phyloP scores from a whole-genome alignment of 2,113 vertebrate genomes.

The Gymnogyps californianus region DNA sequence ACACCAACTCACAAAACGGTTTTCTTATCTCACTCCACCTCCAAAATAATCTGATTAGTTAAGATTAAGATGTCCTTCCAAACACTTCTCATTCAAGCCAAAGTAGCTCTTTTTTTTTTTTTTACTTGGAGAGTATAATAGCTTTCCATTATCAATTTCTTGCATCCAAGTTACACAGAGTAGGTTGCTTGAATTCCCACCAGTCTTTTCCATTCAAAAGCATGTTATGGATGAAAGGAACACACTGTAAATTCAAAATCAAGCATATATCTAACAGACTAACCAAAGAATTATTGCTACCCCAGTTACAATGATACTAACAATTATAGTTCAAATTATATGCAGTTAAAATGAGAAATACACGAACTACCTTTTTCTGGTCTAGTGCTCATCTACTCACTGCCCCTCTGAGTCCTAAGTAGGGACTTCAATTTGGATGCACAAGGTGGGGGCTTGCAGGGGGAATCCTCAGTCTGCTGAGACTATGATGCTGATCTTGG shows the following conservation, averaged over 20 bases:
- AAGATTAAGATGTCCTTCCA: not conserved
- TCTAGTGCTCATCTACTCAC: not conserved
- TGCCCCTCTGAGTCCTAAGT: not conserved
- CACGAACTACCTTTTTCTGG: fast-evolving
- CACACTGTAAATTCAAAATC: not conserved
- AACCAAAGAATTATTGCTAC: not conserved
- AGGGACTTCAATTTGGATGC: not conserved
- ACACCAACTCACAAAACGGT: not conserved
- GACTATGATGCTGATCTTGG: not conserved
- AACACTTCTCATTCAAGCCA: not conserved
- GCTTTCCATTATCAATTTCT: not conserved
- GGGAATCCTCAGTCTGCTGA: not conserved
- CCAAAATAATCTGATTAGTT: not conserved
- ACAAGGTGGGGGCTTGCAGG: fast-evolving
- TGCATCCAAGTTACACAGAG: not conserved
- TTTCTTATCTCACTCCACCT: not conserved
- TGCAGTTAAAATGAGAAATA: not conserved
- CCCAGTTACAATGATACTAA: not conserved
- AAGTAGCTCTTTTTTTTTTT: not conserved
- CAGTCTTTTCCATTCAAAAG: not conserved
- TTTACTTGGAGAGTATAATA: not conserved
- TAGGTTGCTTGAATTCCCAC: not conserved
- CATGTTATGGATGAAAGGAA: not conserved
- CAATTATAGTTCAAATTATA: not conserved
- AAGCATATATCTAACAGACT: not conserved